These are phyloP conservation scores for Ptyas mucosa DNA, from an alignment of 2,113 vertebrate genomes.

Conservation along the genomic window DNA sequence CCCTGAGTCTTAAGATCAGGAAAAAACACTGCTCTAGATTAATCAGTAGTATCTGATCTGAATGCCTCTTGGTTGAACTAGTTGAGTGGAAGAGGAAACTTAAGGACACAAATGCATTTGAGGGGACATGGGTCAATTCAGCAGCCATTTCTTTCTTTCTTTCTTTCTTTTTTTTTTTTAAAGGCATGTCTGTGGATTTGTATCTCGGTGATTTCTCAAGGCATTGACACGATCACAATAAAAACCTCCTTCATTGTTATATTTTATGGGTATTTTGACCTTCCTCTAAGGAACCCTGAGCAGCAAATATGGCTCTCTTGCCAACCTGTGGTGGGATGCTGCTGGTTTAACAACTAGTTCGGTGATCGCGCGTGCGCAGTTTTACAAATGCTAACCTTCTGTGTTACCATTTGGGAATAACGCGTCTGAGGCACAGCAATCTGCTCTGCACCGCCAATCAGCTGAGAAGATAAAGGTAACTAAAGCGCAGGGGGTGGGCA, in stretches of 20 bases:
- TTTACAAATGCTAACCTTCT: no score
- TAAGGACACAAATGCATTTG: not conserved
- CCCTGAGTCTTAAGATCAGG: not conserved
- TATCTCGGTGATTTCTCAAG: not conserved
- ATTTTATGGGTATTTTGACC: not conserved
- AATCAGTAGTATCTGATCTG: not conserved
- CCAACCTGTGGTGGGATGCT: not conserved
- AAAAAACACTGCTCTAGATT: not conserved
- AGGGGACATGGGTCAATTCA: not conserved
- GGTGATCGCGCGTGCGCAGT: no score
- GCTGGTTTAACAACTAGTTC: no score
- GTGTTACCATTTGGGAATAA: no score
- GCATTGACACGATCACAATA: not conserved
- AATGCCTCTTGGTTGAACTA: not conserved
- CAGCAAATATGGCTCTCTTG: not conserved
- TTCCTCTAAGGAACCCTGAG: not conserved
- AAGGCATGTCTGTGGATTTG: not conserved
- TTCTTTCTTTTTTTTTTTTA: no score
- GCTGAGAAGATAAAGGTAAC: no score
- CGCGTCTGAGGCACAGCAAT: no score
- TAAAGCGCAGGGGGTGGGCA: no score
- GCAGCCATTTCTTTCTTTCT: not conserved
- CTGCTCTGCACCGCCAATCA: no score
- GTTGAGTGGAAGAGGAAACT: not conserved
- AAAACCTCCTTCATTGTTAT: not conserved